Evolutionary conservation across 2,113 vertebrate genomes (phyloP).

Genomic region (Microcebus lehilahytsara): DNA sequence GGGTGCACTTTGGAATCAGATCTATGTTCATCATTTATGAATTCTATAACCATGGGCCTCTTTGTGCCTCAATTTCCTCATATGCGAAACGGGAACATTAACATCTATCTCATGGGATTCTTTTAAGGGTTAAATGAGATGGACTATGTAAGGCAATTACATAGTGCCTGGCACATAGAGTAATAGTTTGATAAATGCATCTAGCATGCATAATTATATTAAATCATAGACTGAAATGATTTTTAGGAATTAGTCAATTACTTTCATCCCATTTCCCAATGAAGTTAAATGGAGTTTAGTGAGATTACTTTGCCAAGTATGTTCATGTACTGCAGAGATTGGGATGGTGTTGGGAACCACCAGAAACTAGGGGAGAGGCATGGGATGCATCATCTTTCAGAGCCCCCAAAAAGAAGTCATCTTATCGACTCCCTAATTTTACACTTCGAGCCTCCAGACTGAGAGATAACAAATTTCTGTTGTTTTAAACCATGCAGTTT

Average conservation of each 20-base stretch:
- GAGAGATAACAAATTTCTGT: neutral
- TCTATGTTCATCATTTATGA: neutral
- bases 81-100: neutral
- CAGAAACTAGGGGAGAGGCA: neutral
- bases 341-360: neutral
- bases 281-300: neutral
- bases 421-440: neutral
- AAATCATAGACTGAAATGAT: neutral
- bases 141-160: neutral
- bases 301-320: neutral
- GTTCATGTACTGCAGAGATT: neutral
- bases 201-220: neutral
- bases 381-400: neutral
- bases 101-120: neutral
- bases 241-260: neutral
- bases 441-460: neutral
- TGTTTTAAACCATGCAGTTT: neutral
- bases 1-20: neutral
- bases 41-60: neutral
- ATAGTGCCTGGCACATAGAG: neutral
- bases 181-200: slow-evolving; percentile 11
- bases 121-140: slow-evolving; percentile 21
- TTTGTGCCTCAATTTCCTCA: slow-evolving; percentile 3
- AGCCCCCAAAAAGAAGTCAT: neutral
- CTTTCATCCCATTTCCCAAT: neutral